A percentile compares a stretch with the other conserved stretches of the same genome.
Evolutionary conservation across 2,888 invertebrate genomes (phyloP).

Genomic region (Hemistola chrysoprasaria): DNA sequence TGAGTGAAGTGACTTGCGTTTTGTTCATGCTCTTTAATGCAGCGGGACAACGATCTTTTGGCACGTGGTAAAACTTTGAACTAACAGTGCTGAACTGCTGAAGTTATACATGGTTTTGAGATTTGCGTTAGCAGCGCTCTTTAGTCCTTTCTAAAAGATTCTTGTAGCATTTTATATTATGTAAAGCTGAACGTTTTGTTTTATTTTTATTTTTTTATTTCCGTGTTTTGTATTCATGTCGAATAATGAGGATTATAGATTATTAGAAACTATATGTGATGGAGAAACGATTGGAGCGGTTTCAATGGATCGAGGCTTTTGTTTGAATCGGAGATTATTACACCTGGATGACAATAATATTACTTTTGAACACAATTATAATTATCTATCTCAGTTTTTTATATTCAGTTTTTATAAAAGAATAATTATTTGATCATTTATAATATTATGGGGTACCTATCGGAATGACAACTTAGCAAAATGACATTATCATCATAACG

Average conservation of each 20-base stretch:
- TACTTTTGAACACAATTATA: constrained; percentile 1
- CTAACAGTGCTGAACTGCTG: too few species aligned
- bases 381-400: too few species aligned
- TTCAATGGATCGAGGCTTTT: constrained; percentile 11
- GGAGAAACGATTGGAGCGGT: constrained; percentile 15
- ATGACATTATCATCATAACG: too few species aligned
- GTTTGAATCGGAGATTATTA: constrained; percentile 11
- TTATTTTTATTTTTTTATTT: constrained; percentile 20
- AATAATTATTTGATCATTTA: too few species aligned
- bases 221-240: constrained; percentile 12
- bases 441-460: too few species aligned
- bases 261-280: constrained; percentile 19
- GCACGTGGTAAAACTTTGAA: too few species aligned
- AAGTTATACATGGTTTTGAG: too few species aligned
- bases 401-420: too few species aligned
- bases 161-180: constrained; percentile 35
- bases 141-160: too few species aligned
- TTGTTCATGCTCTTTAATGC: constrained; percentile 35
- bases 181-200: constrained; percentile 32
- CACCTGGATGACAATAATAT: constrained; percentile 7
- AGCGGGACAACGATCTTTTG: too few species aligned
- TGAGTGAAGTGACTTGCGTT: constrained; percentile 59
- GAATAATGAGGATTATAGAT: constrained; percentile 22
- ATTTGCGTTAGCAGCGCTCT: too few species aligned
- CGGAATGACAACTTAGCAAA: too few species aligned